Percentiles rank a stretch among this genome's conserved stretches.
phyloP scores from a whole-genome alignment of 92 coral and sea anemone genomes.

The Ricordea florida region DNA sequence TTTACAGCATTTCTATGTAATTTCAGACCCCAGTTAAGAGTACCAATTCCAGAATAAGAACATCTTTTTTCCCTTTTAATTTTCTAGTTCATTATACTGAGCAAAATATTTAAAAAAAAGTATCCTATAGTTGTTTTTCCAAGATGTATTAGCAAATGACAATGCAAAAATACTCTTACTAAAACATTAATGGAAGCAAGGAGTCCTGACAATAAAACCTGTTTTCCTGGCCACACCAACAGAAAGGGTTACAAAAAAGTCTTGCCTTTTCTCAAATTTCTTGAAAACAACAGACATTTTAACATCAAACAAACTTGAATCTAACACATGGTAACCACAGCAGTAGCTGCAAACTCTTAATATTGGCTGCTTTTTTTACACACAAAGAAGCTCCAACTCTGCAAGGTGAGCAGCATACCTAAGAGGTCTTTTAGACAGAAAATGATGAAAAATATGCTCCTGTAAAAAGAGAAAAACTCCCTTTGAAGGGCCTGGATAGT shows the following conservation, averaged over 20 bases:
- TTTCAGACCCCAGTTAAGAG: not conserved
- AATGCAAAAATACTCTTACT: not conserved
- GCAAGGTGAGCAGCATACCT: conserved; percentile 4
- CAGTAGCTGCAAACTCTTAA: not conserved
- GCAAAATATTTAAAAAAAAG: too few relatives aligned
- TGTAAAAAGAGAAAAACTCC: not conserved
- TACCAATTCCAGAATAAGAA: not conserved
- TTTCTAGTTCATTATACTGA: too few relatives aligned
- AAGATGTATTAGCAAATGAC: too few relatives aligned
- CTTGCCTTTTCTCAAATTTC: not conserved
- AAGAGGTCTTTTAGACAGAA: not conserved
- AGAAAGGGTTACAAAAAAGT: not conserved
- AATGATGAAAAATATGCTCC: not conserved
- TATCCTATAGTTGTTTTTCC: too few relatives aligned
- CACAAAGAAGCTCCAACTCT: not conserved
- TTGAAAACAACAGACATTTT: not conserved
- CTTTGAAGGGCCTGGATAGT: conserved; percentile 7
- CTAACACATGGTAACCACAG: not conserved
- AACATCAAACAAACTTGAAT: not conserved
- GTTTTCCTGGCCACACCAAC: not conserved
- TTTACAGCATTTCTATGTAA: not conserved
- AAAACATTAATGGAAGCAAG: not conserved
- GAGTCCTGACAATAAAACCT: not conserved
- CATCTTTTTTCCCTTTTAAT: not conserved
- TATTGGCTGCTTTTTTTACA: not conserved